Evolutionary conservation across 2,797 vertebrate genomes (phyloP), one percentile per base, ranked within the genome.

Genomic region (Chlorospingus flavigularis): DNA sequence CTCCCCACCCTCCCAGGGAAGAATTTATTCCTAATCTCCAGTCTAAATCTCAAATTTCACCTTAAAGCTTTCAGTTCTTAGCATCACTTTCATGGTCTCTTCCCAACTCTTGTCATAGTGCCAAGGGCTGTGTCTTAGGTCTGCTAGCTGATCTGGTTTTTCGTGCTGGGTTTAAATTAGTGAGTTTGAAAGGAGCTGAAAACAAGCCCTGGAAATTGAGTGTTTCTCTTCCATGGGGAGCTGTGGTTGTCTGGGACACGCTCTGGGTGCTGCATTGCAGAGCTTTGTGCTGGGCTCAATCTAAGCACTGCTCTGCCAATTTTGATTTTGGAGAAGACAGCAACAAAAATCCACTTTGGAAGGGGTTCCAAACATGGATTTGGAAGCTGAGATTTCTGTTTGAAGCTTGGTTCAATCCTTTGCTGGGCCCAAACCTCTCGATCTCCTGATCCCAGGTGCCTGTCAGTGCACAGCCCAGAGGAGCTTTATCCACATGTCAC

Each of bases 261-360:
- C 14, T 24, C 30, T 18, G 25, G 12, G 10, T 0, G 50, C 43
- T 26, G 58, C 62, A 19, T 11, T 50, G 51, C 21, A 7, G 39
- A 60, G 40, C 61, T 78, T 31, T 5, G 35, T 2, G 0, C 61
- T n/a, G 51, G 33, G 43, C 35, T 21, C 0, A 0, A 3, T 4
- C 5, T n/a, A 7, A 47, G 75, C 1, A 0, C 7, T 14, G 18
- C 25, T 28, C 61, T 33, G 73, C 86, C 85, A 60, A 42, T 15
- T 71, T 37, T 63, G 71, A 28, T 78, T 51, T 65, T 61, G 62
- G 72, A 79, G 74, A 57, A n/a, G 11, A 72, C 8, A 54, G 47
- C 50, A 53, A 61, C 28, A 57, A 48, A 75, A 74, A 68, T 7
- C 15, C 48, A 8, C 6, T 81, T 45, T 55, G 70, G 58, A 75